A percentile compares a stretch with the other conserved stretches of the same genome.
Conservation (phyloP, 53 echinoderm and acorn worm genomes). For the Echinarachnius parma region DNA sequence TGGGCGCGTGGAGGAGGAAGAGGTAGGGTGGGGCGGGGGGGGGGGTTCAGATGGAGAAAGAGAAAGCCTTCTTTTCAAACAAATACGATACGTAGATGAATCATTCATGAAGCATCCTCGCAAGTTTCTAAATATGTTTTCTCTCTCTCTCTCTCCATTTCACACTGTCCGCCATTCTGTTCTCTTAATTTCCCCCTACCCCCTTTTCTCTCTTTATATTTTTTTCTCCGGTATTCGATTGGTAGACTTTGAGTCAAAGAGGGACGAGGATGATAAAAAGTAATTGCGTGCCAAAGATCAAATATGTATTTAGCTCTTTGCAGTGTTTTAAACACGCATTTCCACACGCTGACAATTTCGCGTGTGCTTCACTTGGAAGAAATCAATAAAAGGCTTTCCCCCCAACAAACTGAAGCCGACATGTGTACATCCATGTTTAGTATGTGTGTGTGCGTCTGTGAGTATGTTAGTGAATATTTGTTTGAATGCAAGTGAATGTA, state of each 20-base stretch:
- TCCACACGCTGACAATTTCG: conserved; percentile 47
- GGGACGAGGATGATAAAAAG: no score
- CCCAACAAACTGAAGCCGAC: no score
- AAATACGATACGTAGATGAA: conserved; percentile 48
- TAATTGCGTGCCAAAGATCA: conserved; percentile 38
- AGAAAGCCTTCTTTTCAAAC: conserved; percentile 22
- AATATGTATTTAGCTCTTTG: conserved; percentile 49
- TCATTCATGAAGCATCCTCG: conserved; percentile 40
- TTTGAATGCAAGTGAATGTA: no score
- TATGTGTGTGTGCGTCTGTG: no score
- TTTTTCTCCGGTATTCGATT: no score
- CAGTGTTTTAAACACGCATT: conserved; percentile 50
- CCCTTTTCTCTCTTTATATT: conserved; percentile 38
- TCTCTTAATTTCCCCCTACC: background rate
- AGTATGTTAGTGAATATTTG: no score
- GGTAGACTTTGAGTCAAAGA: no score
- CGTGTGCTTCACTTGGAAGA: conserved; percentile 31
- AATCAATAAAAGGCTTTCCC: conserved; percentile 52
- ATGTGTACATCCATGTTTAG: no score
- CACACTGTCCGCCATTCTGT: background rate
- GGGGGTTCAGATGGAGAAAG: no score
- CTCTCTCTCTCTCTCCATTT: conserved; percentile 7
- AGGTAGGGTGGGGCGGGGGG: conserved; percentile 46
- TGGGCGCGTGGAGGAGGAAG: conserved; percentile 14
- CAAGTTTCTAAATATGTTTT: conserved; percentile 22